Conservation (phyloP, 2,888 invertebrate species). For the Lasioglossum calceatum region DNA sequence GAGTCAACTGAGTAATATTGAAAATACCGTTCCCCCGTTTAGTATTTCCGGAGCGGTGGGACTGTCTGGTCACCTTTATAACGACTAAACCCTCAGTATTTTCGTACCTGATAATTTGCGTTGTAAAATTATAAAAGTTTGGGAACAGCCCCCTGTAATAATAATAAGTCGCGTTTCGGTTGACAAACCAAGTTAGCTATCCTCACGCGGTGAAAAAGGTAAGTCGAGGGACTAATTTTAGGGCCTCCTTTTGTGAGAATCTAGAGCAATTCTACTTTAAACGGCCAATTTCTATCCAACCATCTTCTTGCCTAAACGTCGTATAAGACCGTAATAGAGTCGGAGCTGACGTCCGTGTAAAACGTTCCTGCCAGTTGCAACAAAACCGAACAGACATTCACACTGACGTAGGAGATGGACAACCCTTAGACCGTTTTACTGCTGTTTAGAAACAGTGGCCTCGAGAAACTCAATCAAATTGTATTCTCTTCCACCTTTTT, state of each 20-base stretch:
- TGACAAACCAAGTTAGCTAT: not conserved
- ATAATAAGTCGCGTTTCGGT: conserved; percentile 33
- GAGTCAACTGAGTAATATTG: not conserved
- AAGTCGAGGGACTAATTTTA: conserved; percentile 26
- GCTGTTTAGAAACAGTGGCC: conserved; percentile 45
- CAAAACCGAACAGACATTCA: conserved; percentile 35
- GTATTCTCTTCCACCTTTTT: not conserved
- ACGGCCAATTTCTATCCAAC: conserved; percentile 50
- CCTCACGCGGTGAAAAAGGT: conserved; percentile 20
- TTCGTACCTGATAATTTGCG: conserved; percentile 75
- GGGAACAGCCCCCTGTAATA: conserved; percentile 13
- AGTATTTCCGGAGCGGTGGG: not conserved
- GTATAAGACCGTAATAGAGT: conserved; percentile 39
- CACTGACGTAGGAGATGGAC: conserved; percentile 8
- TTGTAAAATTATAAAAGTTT: conserved; percentile 74
- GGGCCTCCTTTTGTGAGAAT: conserved; percentile 65
- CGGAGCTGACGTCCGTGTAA: conserved; percentile 11
- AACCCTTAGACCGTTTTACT: conserved; percentile 67
- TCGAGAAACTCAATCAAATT: conserved; percentile 18
- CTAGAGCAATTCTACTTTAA: conserved; percentile 72
- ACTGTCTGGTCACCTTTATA: not conserved
- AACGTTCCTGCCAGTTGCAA: conserved; percentile 6
- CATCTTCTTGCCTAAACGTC: not conserved
- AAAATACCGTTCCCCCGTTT: not conserved
- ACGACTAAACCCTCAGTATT: conserved; percentile 42